Conservation (phyloP, 2,113 vertebrate genomes). For the Nerophis ophidion region DNA sequence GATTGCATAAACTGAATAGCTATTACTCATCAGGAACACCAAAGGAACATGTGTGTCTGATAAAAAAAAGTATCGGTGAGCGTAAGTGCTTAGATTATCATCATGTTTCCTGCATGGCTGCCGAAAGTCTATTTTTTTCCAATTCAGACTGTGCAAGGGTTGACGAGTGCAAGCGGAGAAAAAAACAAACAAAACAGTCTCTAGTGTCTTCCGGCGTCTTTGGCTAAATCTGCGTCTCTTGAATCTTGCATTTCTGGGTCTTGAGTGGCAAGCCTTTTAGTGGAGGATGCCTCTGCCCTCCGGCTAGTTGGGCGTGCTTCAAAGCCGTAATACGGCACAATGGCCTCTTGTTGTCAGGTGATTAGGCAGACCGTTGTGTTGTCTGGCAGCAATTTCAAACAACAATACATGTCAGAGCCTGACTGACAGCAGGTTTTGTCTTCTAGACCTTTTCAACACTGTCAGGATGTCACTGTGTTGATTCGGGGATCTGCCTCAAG, state of each 20-base stretch:
- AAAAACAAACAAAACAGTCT: slow-evolving; percentile 23
- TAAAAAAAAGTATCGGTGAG: too few relatives aligned
- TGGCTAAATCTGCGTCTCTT: slow-evolving; percentile 44
- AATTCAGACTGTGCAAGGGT: slow-evolving; percentile 34
- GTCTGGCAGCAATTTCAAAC: slow-evolving; percentile 60
- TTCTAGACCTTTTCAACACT: slow-evolving; percentile 54
- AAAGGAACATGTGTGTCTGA: too few relatives aligned
- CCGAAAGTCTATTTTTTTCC: slow-evolving; percentile 14
- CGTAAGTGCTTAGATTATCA: too few relatives aligned
- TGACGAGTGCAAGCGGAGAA: neutral
- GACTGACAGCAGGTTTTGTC: slow-evolving; percentile 55
- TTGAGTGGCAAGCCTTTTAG: slow-evolving; percentile 56
- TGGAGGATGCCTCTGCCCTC: slow-evolving; percentile 44
- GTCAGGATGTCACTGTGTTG: slow-evolving; percentile 49
- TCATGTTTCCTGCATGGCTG: too few relatives aligned
- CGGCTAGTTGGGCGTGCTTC: slow-evolving; percentile 48
- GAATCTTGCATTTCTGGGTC: slow-evolving; percentile 55
- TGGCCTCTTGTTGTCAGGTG: slow-evolving; percentile 63
- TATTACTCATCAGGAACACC: neutral
- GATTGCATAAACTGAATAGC: neutral
- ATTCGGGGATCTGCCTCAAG: slow-evolving; percentile 51
- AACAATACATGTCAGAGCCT: slow-evolving; percentile 61
- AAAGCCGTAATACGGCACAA: slow-evolving; percentile 64
- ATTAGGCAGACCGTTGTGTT: slow-evolving; percentile 47
- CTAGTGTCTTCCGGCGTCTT: slow-evolving; percentile 44